Evolutionary conservation across 1,140 invertebrate species (phyloP), one percentile per base, ranked within the genome.

Genomic region (Sitodiplosis mosellana): DNA sequence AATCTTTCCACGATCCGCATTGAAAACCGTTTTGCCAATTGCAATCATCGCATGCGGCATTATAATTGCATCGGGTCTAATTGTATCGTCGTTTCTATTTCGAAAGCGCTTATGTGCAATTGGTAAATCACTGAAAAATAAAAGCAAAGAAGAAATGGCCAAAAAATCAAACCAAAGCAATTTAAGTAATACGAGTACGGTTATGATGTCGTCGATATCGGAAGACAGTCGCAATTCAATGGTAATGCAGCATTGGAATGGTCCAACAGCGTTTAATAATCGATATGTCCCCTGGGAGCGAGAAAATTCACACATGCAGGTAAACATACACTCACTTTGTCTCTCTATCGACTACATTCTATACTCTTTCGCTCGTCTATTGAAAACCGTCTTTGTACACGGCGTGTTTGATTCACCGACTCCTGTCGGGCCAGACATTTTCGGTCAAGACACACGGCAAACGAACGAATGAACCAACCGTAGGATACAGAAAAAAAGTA

Each of bases 241-340:
- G 59, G 60, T 61, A 5, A 48, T 81, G 58, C 77, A 78, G 52
- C 73, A 79, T 52, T 87, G 85, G 83, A 69, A 76, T 47, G 77
- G 80, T 15, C 80, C 80, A 6, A 73, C 78, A 53, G 81, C 80
- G 15, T 74, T 78, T 53, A 79, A 71, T 51, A 87, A 87, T 69
- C 71, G 83, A 51, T 87, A 87, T 59, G 82, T 86, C 49, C 74
- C 78, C 33, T 87, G 83, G 80, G 75, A 77, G 34, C 69, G 72
- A 12, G 80, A 85, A 54, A 72, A 69, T 57, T 65, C 68, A 54
- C 67, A 71, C 55, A 64, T 67, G 42, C 73, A 76, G 64, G 33
- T 46, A 17, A 46, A 15, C 19, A 14, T 44, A 40, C 14, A 6
- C 18, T 15, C 38, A 15, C 38, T 15, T 40, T 40, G 38, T 12